Evolutionary conservation across 2,113 vertebrate genomes (phyloP).

Genomic region (Uria lomvia): DNA sequence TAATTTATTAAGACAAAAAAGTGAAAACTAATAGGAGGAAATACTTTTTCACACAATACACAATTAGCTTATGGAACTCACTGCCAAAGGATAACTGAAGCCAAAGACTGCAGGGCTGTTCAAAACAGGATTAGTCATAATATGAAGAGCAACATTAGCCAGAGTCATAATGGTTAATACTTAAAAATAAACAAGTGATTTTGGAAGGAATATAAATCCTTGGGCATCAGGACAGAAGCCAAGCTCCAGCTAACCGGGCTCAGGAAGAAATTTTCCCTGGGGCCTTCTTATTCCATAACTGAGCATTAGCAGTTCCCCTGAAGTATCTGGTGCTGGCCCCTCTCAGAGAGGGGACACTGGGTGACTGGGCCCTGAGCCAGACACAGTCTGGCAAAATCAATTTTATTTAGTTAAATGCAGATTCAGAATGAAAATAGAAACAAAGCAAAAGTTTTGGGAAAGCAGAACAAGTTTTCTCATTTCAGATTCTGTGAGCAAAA

Average conservation of each 20-base stretch:
- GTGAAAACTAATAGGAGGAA: slow-evolving; percentile 30
- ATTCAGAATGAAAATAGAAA: background rate
- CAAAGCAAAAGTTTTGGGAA: background rate
- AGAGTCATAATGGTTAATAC: slow-evolving; percentile 30
- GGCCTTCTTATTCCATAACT: background rate
- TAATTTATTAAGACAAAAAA: background rate
- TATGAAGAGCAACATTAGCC: background rate
- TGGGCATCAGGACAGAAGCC: background rate
- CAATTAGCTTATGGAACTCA: background rate
- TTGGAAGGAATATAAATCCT: slow-evolving; percentile 9
- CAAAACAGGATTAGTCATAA: slow-evolving; percentile 30
- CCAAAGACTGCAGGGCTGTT: slow-evolving; percentile 14
- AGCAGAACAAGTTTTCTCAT: background rate
- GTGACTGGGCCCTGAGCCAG: background rate
- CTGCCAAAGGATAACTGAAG: slow-evolving; percentile 21
- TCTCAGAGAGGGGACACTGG: background rate
- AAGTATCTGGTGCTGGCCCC: background rate
- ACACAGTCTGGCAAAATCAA: background rate
- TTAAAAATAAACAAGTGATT: slow-evolving; percentile 30
- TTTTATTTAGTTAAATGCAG: background rate
- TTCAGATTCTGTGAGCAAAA: background rate
- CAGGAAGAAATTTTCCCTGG: background rate
- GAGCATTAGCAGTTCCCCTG: background rate
- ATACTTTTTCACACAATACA: background rate
- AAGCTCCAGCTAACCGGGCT: background rate